phyloP scores from a whole-genome alignment of 2,888 invertebrate genomes.

The Tricholauxania praeusta region DNA sequence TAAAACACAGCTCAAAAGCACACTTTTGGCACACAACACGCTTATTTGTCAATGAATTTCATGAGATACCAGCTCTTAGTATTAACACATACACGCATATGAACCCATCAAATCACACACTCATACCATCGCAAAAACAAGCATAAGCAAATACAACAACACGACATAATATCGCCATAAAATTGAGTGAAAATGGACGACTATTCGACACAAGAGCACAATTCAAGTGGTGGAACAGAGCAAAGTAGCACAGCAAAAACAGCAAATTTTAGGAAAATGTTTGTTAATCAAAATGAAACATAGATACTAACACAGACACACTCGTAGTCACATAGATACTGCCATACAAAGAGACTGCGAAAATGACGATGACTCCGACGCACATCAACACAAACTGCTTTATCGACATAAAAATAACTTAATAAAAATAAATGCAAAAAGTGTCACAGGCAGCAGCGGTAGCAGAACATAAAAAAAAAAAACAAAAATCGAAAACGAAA shows the following conservation, averaged over 20 bases:
- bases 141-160: neutral
- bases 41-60: conserved; percentile 21
- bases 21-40: neutral
- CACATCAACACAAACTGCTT: conserved; percentile 1
- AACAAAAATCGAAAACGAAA: neutral
- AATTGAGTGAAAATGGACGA: conserved; percentile 7
- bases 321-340: neutral
- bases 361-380: neutral
- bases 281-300: conserved; percentile 11
- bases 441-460: neutral
- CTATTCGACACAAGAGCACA: neutral
- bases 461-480: neutral
- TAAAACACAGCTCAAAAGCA: conserved; percentile 7
- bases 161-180: neutral
- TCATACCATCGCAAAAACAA: neutral
- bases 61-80: conserved; percentile 1
- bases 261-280: neutral
- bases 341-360: neutral
- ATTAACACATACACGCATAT: neutral
- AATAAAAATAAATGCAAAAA: neutral
- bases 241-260: too few species aligned
- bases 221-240: neutral
- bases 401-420: conserved; percentile 14
- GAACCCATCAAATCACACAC: conserved; percentile 1
- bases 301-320: neutral